Evolutionary conservation across 2,888 invertebrate species (phyloP).

Genomic region (Latheticus oryzae): DNA sequence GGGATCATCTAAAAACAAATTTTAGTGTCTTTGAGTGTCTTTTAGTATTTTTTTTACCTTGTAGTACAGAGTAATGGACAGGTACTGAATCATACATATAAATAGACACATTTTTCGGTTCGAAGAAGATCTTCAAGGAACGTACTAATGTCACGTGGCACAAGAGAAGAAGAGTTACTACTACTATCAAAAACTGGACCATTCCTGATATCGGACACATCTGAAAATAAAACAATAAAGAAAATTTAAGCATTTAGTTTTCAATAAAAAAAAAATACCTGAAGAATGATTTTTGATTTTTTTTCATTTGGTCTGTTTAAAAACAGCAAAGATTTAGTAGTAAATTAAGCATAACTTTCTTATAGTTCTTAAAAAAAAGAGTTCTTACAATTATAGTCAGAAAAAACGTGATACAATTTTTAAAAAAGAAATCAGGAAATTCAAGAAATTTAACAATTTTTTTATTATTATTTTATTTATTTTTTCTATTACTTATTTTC

Average conservation of each 20-base stretch:
- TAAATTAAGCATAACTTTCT: too few species aligned
- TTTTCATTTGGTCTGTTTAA: too few species aligned
- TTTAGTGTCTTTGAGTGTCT: background rate
- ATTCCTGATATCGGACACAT: constrained; percentile 61
- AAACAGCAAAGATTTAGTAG: too few species aligned
- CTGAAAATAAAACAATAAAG: constrained; percentile 56
- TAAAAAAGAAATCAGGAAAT: too few species aligned
- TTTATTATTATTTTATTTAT: too few species aligned
- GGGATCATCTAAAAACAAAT: constrained; percentile 11
- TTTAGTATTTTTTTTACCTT: constrained; percentile 16
- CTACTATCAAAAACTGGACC: constrained; percentile 56
- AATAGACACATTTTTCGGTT: constrained; percentile 52
- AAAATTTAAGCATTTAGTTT: background rate
- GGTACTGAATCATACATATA: constrained; percentile 55
- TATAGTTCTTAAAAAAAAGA: too few species aligned
- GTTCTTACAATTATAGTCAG: too few species aligned
- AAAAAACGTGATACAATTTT: too few species aligned
- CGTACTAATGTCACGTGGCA: constrained; percentile 54
- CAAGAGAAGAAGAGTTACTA: constrained; percentile 54
- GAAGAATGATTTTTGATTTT: too few species aligned
- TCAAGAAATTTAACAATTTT: too few species aligned
- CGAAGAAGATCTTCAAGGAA: constrained; percentile 53
- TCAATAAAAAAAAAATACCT: background rate
- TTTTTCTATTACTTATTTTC: too few species aligned
- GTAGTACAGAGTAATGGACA: constrained; percentile 53